These are phyloP conservation scores for Monomorium pharaonis DNA, from an alignment of 1,140 invertebrate genomes.

Conservation along the genomic window DNA sequence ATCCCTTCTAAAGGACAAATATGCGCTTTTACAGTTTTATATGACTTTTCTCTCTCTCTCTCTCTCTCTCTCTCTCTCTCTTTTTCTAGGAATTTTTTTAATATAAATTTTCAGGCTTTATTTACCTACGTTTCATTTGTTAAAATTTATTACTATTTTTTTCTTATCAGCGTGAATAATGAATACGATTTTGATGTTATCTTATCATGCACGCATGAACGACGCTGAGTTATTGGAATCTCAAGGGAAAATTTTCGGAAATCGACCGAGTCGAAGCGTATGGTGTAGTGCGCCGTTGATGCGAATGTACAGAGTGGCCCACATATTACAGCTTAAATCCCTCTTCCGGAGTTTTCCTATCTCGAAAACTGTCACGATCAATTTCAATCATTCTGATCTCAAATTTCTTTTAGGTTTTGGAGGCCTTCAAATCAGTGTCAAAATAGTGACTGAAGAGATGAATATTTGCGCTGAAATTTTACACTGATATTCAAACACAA, in stretches of 20 bases:
- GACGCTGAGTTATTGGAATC: background rate
- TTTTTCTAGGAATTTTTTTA: background rate
- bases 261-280: background rate
- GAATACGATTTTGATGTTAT: constrained; percentile 2
- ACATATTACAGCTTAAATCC: no score
- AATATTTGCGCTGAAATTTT: no score
- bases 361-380: no score
- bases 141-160: constrained; percentile 5
- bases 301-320: background rate
- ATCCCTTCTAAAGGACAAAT: no score
- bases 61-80: background rate
- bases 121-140: background rate
- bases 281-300: background rate
- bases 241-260: background rate
- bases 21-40: background rate
- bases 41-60: background rate
- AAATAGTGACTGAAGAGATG: no score
- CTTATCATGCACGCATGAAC: constrained; percentile 12
- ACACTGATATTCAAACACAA: no score
- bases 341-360: no score
- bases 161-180: background rate
- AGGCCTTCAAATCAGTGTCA: no score
- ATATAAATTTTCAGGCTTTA: background rate
- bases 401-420: no score
- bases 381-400: no score